Percentiles rank a stretch among this genome's conserved stretches.
These are phyloP conservation scores for Drosophila borealis DNA, from an alignment of 2,888 invertebrate species.

Conservation along the genomic window DNA sequence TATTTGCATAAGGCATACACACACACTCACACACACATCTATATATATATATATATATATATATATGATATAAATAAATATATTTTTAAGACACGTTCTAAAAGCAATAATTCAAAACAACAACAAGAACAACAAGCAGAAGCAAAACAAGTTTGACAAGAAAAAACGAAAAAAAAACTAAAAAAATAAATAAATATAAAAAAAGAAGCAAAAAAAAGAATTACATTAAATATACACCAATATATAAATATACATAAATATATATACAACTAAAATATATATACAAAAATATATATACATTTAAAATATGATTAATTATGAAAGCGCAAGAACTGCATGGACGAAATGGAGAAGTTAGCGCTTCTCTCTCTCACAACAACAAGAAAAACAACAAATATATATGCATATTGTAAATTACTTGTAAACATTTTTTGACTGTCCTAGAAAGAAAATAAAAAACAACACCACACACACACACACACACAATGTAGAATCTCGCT, in stretches of 20 bases:
- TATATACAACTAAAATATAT: constrained; percentile 49
- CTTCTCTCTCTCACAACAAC: constrained; percentile 24
- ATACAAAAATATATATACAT: constrained; percentile 44
- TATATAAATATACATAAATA: constrained; percentile 76
- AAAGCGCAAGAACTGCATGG: constrained; percentile 20
- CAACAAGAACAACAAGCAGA: constrained; percentile 58
- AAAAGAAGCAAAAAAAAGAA: constrained; percentile 35
- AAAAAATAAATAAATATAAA: constrained; percentile 9
- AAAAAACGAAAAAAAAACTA: constrained; percentile 35
- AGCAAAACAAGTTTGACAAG: constrained; percentile 46
- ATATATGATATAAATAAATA: constrained; percentile 63
- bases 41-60: constrained; percentile 39
- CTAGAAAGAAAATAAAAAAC: constrained; percentile 24
- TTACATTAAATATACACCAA: constrained; percentile 77
- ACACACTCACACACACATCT: constrained; percentile 44
- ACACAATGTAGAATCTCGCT: constrained; percentile 36
- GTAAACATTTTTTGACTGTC: constrained; percentile 65
- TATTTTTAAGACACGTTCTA: constrained; percentile 84
- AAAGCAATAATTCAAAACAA: constrained; percentile 84
- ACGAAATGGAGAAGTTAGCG: constrained; percentile 7
- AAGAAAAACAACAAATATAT: constrained; percentile 29
- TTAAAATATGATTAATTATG: constrained; percentile 52
- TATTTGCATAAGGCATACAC: constrained; percentile 56
- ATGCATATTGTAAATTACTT: constrained; percentile 64
- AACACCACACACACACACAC: constrained; percentile 1